Percentiles rank a stretch among this genome's conserved stretches.
These are phyloP conservation scores for Holothuria scabra DNA, from an alignment of 53 echinoderm and acorn worm species.

Conservation along the genomic window DNA sequence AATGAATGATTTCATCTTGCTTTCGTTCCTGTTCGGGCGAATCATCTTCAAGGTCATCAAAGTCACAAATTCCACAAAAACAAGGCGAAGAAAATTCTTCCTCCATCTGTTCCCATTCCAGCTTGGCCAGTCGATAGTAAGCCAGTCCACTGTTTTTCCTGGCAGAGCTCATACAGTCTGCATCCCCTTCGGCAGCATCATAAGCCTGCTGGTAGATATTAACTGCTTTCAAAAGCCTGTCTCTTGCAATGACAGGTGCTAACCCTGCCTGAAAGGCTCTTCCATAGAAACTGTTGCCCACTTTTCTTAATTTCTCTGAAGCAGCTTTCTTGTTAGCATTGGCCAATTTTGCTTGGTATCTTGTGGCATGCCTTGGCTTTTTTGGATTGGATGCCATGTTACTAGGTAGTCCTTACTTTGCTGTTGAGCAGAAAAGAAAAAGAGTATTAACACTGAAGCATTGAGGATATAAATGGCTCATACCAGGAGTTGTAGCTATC, in stretches of 20 bases:
- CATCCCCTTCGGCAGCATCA: not conserved
- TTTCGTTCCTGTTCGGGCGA: not conserved
- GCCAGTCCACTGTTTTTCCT: conserved; percentile 6
- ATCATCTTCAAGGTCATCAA: not conserved
- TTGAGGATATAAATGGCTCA: too few species aligned
- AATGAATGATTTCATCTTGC: not conserved
- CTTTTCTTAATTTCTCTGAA: not conserved
- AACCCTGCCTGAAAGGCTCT: not conserved
- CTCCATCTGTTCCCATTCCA: not conserved
- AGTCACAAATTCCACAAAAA: not conserved
- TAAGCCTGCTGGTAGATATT: not conserved
- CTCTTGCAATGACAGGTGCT: not conserved
- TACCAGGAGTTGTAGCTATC: too few species aligned
- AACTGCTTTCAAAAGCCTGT: not conserved
- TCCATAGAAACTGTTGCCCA: not conserved
- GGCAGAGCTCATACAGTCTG: conserved; percentile 1
- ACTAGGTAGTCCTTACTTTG: too few species aligned
- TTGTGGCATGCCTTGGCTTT: not conserved
- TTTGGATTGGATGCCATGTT: too few species aligned
- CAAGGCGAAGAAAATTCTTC: not conserved
- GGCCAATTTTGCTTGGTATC: not conserved
- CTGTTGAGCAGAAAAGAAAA: too few species aligned
- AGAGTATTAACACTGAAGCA: too few species aligned
- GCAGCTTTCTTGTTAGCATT: not conserved
- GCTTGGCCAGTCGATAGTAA: not conserved